A percentile compares a stretch with the other conserved stretches of the same genome.
Evolutionary conservation across 2,888 invertebrate species (phyloP).

Genomic region (Matsumyia berberina): DNA sequence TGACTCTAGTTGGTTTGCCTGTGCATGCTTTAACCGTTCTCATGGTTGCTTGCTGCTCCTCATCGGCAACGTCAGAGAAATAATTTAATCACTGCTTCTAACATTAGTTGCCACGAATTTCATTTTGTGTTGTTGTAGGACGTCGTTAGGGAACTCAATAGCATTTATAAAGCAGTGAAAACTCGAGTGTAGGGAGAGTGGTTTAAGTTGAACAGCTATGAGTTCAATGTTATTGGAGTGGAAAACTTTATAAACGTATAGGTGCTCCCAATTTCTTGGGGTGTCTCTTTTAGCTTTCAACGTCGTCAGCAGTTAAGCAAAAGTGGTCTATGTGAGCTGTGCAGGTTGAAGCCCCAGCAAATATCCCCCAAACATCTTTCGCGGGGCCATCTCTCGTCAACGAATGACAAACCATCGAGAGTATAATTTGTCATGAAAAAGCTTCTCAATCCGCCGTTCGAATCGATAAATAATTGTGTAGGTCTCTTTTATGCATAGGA

Average conservation of each 20-base stretch:
- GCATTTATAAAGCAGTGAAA: neutral
- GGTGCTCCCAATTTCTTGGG: neutral
- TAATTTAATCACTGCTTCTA: neutral
- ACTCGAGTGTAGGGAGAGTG: neutral
- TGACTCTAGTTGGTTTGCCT: neutral
- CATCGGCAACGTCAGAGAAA: neutral
- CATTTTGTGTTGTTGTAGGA: neutral
- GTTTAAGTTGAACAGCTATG: neutral
- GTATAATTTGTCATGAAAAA: too few relatives aligned
- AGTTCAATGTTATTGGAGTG: neutral
- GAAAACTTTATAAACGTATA: neutral
- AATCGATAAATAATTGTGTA: too few relatives aligned
- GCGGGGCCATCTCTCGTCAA: too few relatives aligned
- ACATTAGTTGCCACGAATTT: conserved; percentile 3
- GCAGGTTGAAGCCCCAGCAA: too few relatives aligned
- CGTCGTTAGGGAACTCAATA: neutral
- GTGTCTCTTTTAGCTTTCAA: neutral
- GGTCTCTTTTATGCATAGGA: too few relatives aligned
- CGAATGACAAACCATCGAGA: too few relatives aligned
- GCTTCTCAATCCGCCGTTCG: too few relatives aligned
- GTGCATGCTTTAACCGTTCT: neutral
- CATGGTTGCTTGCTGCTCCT: neutral
- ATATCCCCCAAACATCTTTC: too few relatives aligned
- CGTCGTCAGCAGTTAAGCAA: too few relatives aligned
- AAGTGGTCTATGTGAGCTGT: too few relatives aligned